Conservation (phyloP, 2,797 vertebrate genomes). For the Rhinichthys osculus region DNA sequence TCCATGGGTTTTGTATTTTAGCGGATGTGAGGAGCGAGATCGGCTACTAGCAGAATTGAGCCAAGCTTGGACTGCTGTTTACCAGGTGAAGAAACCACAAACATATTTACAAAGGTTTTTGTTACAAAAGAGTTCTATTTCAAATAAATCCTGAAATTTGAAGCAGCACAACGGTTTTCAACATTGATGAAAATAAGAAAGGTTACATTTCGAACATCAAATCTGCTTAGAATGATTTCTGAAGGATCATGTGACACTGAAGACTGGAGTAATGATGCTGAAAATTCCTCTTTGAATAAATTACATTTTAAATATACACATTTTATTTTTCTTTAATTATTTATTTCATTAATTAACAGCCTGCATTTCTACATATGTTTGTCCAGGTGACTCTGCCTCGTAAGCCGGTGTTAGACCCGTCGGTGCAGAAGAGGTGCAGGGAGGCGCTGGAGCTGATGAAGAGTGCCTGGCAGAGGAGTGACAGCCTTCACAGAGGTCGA, state of each 20-base stretch:
- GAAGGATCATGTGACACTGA: neutral
- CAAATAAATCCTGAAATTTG: neutral
- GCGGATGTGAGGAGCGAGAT: slow-evolving; percentile 88
- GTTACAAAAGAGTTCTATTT: neutral
- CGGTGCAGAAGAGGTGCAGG: slow-evolving; percentile 85
- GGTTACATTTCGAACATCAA: neutral
- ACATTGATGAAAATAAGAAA: neutral
- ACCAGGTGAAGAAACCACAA: slow-evolving; percentile 80
- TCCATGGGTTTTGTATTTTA: slow-evolving; percentile 95
- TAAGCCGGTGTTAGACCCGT: slow-evolving; percentile 77
- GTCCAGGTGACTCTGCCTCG: slow-evolving; percentile 86
- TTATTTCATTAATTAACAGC: neutral
- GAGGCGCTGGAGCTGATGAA: slow-evolving; percentile 91
- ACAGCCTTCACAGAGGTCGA: slow-evolving; percentile 93
- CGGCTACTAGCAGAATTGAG: slow-evolving; percentile 84
- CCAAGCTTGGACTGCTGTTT: slow-evolving; percentile 83
- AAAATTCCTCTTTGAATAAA: neutral
- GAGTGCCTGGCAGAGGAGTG: slow-evolving; percentile 93
- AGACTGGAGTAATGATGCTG: neutral
- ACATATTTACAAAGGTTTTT: neutral
- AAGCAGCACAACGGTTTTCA: neutral
- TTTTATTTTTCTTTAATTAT: neutral
- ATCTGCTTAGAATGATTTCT: neutral
- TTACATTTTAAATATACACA: neutral
- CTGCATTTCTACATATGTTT: neutral